A percentile compares a stretch with the other conserved stretches of the same genome.
These are phyloP conservation scores for Donacobius atricapilla DNA, from an alignment of 2,113 vertebrate species.

Conservation along the genomic window DNA sequence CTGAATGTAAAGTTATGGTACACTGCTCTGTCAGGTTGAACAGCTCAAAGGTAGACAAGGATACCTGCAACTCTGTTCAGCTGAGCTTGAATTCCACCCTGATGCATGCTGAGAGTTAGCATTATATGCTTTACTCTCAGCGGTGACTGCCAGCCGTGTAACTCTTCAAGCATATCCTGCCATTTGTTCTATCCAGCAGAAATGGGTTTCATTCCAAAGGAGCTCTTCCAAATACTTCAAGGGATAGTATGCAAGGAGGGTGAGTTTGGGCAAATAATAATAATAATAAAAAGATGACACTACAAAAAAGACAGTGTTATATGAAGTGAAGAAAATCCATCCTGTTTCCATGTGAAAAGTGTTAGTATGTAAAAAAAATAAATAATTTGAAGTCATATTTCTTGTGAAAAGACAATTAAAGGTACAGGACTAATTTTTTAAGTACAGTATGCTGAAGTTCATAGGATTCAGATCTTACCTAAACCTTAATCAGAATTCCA, in stretches of 20 bases:
- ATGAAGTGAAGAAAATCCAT: not conserved
- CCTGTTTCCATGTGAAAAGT: not conserved
- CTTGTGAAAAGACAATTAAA: not conserved
- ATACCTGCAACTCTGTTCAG: conserved; percentile 38
- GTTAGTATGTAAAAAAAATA: not conserved
- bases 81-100: conserved; percentile 33
- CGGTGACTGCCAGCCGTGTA: not conserved
- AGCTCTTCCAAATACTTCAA: not conserved
- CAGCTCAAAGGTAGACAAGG: conserved; percentile 25
- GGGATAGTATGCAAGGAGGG: not conserved
- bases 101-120: conserved; percentile 19
- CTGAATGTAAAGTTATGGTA: conserved; percentile 28
- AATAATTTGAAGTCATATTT: not conserved
- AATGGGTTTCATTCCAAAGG: not conserved
- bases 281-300: not conserved
- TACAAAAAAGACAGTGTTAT: not conserved
- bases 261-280: not conserved
- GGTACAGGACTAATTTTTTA: not conserved
- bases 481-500: not conserved
- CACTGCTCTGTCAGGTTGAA: conserved; percentile 10
- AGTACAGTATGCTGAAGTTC: not conserved
- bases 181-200: conserved; percentile 18
- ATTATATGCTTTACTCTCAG: conserved; percentile 31
- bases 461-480: not conserved
- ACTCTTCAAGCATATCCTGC: conserved; percentile 16